Conservation (phyloP, 2,797 vertebrate species). For the Falco columbarius region DNA sequence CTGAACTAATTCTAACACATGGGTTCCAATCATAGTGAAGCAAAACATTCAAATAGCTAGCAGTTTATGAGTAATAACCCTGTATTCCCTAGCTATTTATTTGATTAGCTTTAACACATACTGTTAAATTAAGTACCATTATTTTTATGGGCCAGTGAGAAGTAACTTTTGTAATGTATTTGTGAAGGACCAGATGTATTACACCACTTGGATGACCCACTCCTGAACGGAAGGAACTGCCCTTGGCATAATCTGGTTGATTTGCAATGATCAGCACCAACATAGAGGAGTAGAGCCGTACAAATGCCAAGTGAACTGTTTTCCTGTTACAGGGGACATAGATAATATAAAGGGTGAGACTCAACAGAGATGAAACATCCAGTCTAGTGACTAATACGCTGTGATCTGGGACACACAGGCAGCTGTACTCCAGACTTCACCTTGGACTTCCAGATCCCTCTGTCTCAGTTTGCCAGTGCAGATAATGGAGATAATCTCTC, state of each 20-base stretch:
- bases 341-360: neutral
- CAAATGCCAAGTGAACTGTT: neutral
- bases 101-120: neutral
- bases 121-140: neutral
- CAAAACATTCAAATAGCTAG: neutral
- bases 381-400: no score
- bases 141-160: neutral
- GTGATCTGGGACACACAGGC: neutral
- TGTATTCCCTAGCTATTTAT: neutral
- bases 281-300: neutral
- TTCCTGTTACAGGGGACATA: neutral
- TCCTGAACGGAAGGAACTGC: neutral
- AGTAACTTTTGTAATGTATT: neutral
- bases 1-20: neutral
- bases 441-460: neutral
- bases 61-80: neutral
- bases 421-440: neutral
- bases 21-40: neutral
- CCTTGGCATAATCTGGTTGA: neutral
- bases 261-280: neutral
- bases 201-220: neutral
- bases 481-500: neutral
- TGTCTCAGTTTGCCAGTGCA: neutral
- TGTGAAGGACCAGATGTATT: neutral
- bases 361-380: neutral